These are phyloP conservation scores for Leptothorax acervorum DNA, from an alignment of 2,888 invertebrate species.

Conservation along the genomic window DNA sequence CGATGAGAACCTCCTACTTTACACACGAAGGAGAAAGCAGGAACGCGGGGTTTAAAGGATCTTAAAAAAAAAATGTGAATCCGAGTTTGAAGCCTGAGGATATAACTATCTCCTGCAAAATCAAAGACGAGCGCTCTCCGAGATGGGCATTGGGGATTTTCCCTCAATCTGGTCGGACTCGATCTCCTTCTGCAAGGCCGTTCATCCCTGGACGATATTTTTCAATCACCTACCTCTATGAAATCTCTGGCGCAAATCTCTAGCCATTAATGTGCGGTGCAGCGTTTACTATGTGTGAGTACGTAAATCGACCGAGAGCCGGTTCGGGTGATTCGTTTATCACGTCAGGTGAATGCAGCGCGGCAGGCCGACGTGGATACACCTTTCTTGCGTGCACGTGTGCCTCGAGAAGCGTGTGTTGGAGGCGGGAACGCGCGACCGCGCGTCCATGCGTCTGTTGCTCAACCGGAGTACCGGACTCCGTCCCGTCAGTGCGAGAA, in stretches of 20 bases:
- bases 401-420: not conserved
- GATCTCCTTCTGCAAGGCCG: not conserved
- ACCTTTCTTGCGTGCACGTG: conserved; percentile 18
- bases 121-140: not conserved
- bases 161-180: not conserved
- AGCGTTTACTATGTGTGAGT: not conserved
- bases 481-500: conserved; percentile 78
- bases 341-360: not conserved
- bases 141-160: not conserved
- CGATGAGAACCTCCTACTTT: not conserved
- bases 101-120: not conserved
- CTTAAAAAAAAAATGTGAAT: not conserved
- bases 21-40: not conserved
- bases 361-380: not conserved
- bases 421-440: conserved; percentile 6
- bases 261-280: not conserved
- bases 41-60: not conserved
- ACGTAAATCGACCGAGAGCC: not conserved
- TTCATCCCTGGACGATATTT: not conserved
- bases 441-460: conserved; percentile 59
- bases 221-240: not conserved
- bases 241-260: not conserved
- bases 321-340: not conserved
- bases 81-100: not conserved
- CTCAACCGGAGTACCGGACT: conserved; percentile 66